These are phyloP conservation scores for Hippolais icterina DNA, from an alignment of 2,113 vertebrate species.

Conservation along the genomic window DNA sequence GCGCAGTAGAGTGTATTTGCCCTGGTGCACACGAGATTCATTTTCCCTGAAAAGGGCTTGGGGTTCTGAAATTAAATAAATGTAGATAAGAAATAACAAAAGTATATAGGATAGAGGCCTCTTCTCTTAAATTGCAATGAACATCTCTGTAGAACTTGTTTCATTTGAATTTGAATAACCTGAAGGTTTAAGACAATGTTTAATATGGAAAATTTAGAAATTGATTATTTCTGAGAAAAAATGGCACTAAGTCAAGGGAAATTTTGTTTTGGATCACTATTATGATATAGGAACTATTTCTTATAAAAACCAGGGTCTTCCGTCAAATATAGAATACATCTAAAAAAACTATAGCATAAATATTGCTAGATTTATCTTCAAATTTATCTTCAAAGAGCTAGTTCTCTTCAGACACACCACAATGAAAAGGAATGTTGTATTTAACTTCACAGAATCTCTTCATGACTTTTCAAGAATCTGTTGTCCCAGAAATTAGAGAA, in stretches of 20 bases:
- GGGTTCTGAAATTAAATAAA: background rate
- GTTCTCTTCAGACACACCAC: background rate
- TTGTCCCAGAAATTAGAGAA: background rate
- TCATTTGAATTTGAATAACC: background rate
- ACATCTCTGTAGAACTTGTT: background rate
- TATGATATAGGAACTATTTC: background rate
- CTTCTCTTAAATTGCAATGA: background rate
- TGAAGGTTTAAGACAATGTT: background rate
- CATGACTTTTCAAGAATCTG: background rate
- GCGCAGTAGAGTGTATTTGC: rapidly evolving
- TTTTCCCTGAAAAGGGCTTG: background rate
- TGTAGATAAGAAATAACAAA: background rate
- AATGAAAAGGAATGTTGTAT: background rate
- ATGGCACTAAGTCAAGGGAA: background rate
- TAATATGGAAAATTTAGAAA: background rate
- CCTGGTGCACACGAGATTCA: rapidly evolving
- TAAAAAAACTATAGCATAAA: background rate
- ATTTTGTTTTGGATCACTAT: background rate
- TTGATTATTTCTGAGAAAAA: background rate
- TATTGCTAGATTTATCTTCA: background rate
- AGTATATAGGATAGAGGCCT: background rate
- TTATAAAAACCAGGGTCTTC: background rate
- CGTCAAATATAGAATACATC: background rate
- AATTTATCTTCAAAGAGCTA: background rate
- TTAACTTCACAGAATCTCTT: background rate